Evolutionary conservation across 2,888 invertebrate species (phyloP), one percentile per base, ranked within the genome.

Genomic region (Drosophila emarginata): DNA sequence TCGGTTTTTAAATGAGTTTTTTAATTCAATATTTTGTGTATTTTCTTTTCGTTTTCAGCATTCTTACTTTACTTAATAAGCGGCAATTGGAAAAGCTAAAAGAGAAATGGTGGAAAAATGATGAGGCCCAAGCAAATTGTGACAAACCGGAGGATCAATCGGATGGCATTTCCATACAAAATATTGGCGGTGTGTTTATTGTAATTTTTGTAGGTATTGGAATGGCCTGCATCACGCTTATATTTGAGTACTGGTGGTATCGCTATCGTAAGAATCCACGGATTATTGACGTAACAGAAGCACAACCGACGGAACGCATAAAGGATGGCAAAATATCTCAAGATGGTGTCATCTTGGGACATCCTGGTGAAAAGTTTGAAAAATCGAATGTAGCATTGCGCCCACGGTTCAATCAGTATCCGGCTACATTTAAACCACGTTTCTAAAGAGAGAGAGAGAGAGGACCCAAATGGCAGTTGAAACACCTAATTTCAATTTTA

Each of bases 151-250:
- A 97, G 88, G 97, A 98, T 89, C 97, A 98, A 89, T 97, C 97
- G 2, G 99, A 98, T 89, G 99, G 99, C 57, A 99, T 99, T 89
- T 98, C 98, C 69, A 98, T 99, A 70, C 96, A 98, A 89, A 99
- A 99, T 91, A 99, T 99, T 78, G 99, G 98, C 54, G 99, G 99
- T 0, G 99, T 99, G 0, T 99, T 99, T 91, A 97, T 99, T 61
- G 98, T 99, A 0, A 98, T 99, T 74, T 97, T 98, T 89, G 97
- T 98, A 80, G 98, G 98, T 0, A 98, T 98, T 36, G 97, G 96
- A 0, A 93, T 98, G 90, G 98, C 98, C 0, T 97, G 97, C 83
- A 92, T 98, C 56, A 98, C 98, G 0, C 93, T 99, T 40, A 96
- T 96, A 0, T 96, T 98, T 71, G 99, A 99, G 91, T 99, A 98